phyloP scores from a whole-genome alignment of 2,113 vertebrate genomes.

The Oxyruncus cristatus region DNA sequence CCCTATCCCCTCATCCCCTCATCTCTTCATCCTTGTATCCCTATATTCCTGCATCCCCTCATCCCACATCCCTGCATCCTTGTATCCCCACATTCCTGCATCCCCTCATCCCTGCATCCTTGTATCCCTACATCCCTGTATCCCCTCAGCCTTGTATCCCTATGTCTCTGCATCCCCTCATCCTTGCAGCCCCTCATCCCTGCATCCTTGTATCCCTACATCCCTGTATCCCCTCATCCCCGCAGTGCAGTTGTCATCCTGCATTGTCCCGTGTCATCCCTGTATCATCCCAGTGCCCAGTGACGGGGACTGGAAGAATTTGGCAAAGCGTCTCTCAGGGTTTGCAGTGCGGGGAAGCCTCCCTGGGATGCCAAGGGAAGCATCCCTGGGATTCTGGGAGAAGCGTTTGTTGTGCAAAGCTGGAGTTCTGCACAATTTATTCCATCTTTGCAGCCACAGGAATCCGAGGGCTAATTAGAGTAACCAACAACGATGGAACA shows the following conservation, averaged over 20 bases:
- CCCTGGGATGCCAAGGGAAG: background rate
- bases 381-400: background rate
- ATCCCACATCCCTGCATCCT: rapidly evolving
- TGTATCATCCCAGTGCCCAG: rapidly evolving
- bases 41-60: rapidly evolving
- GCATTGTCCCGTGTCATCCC: no score
- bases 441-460: background rate
- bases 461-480: background rate
- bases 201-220: rapidly evolving
- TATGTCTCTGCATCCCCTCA: background rate
- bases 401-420: background rate
- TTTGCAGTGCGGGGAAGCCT: background rate
- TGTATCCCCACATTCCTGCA: rapidly evolving
- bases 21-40: background rate
- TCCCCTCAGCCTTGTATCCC: no score
- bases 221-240: no score
- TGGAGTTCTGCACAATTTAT: background rate
- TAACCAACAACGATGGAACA: background rate
- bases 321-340: background rate
- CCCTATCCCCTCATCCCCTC: rapidly evolving
- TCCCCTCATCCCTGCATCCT: rapidly evolving
- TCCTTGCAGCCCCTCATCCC: background rate
- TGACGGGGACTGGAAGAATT: background rate
- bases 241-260: rapidly evolving
- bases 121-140: rapidly evolving